A percentile compares a stretch with the other conserved stretches of the same genome.
These are phyloP conservation scores for Eristalis arbustorum DNA, from an alignment of 2,888 invertebrate species.

Conservation along the genomic window DNA sequence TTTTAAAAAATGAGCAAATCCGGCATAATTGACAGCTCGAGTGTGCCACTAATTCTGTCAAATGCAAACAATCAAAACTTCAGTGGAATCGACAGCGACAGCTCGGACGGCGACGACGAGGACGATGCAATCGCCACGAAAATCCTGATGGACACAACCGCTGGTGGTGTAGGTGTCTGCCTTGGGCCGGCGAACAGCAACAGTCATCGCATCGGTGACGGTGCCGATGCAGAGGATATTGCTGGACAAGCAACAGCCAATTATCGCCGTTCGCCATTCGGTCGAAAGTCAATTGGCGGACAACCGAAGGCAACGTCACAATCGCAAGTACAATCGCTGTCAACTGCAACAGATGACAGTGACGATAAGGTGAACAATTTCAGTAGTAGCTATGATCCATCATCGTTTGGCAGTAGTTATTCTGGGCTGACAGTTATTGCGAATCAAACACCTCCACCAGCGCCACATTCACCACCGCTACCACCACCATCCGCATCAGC, in stretches of 20 bases:
- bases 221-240: constrained; percentile 8
- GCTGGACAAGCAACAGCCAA: constrained; percentile 32
- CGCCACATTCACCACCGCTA: background rate
- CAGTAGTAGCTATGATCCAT: constrained; percentile 56
- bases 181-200: constrained; percentile 25
- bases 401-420: constrained; percentile 65
- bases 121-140: constrained; percentile 60
- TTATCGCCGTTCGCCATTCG: constrained; percentile 40
- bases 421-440: constrained; percentile 56
- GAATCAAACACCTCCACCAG: constrained; percentile 29
- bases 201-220: constrained; percentile 20
- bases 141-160: constrained; percentile 50
- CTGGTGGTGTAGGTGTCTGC: constrained; percentile 8
- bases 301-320: background rate
- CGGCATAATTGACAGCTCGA: constrained; percentile 72
- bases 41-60: constrained; percentile 73
- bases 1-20: constrained; percentile 73
- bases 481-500: constrained; percentile 54
- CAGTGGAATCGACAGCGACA: constrained; percentile 68
- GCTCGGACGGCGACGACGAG: constrained; percentile 67
- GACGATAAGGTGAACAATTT: constrained; percentile 70
- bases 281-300: constrained; percentile 21
- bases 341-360: constrained; percentile 25
- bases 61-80: constrained; percentile 71
- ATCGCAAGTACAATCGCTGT: background rate